phyloP scores from a whole-genome alignment of 1,140 invertebrate species.

The Triops cancriformis region DNA sequence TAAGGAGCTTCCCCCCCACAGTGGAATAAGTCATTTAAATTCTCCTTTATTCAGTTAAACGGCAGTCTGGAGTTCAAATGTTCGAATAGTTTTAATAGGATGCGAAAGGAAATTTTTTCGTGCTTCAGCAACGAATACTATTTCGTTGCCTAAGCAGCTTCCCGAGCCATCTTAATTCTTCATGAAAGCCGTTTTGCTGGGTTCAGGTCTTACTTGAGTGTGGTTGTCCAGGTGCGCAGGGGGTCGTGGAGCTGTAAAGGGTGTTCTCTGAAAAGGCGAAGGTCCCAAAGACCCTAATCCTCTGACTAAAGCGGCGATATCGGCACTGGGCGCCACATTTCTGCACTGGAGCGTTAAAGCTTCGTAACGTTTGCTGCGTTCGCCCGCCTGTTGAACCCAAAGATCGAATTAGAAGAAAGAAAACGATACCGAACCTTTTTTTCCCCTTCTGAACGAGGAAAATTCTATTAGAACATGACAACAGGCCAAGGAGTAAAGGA shows the following conservation, averaged over 20 bases:
- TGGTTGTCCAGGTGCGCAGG: constrained; percentile 38
- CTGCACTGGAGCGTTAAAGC: constrained; percentile 59
- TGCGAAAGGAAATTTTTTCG: no score
- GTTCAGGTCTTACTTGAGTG: background rate
- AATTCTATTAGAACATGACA: no score
- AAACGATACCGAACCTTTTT: background rate
- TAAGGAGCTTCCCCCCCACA: no score
- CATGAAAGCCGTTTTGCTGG: background rate
- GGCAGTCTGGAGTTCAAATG: no score
- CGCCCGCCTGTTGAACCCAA: constrained; percentile 52
- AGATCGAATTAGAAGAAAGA: constrained; percentile 29
- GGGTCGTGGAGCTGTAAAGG: constrained; percentile 57
- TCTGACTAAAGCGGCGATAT: constrained; percentile 62
- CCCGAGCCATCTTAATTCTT: background rate
- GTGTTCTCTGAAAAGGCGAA: constrained; percentile 48
- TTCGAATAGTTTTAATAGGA: no score
- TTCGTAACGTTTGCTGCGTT: constrained; percentile 63
- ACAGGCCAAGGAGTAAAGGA: no score
- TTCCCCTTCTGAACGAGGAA: no score
- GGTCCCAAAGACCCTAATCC: constrained; percentile 47
- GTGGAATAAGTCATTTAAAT: no score
- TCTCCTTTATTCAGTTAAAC: no score
- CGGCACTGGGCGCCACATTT: constrained; percentile 55
- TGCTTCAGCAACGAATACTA: no score
- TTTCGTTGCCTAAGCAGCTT: no score